Conservation (phyloP, 2,797 vertebrate species). For the Tolypeutes matacus region DNA sequence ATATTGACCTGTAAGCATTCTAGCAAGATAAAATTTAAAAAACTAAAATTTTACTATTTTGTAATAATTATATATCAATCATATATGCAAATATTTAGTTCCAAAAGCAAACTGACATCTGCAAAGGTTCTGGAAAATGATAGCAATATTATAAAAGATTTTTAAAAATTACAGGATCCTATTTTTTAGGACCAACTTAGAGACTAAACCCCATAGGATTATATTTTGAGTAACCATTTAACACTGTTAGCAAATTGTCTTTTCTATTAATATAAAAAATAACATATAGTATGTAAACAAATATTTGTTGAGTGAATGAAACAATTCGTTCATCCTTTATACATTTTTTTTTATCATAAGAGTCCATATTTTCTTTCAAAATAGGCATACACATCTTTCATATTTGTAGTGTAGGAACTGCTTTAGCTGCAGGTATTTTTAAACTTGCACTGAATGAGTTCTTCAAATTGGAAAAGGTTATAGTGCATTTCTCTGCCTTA, state of each 20-base stretch:
- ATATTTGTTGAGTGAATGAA: background rate
- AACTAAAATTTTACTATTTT: background rate
- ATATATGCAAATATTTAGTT: background rate
- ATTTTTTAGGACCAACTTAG: background rate
- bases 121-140: background rate
- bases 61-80: constrained; percentile 4
- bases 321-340: background rate
- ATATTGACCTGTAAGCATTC: background rate
- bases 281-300: background rate
- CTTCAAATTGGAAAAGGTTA: constrained; percentile 28
- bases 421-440: background rate
- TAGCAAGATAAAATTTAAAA: constrained; percentile 18
- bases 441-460: background rate
- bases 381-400: background rate
- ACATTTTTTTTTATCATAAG: background rate
- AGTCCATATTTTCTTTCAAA: constrained; percentile 36
- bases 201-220: background rate
- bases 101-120: constrained; percentile 14
- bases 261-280: constrained; percentile 28
- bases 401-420: background rate
- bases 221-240: background rate
- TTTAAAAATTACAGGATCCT: background rate
- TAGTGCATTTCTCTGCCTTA: constrained; percentile 9
- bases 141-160: background rate
- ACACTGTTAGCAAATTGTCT: background rate